phyloP scores from a whole-genome alignment of 2,113 vertebrate genomes.

The Pristiophorus japonicus region DNA sequence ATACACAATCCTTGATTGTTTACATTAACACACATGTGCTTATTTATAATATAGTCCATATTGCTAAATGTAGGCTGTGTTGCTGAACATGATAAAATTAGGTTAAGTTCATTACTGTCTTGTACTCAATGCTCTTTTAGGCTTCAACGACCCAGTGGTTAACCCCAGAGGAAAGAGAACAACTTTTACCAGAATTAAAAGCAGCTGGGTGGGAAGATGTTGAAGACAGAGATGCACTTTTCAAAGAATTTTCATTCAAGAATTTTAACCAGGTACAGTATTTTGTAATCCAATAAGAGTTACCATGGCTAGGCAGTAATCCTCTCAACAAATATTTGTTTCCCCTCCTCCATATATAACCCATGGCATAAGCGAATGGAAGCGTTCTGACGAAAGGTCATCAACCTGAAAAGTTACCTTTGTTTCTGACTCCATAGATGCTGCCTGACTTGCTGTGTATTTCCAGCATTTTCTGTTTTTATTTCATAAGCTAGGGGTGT shows the following conservation, averaged over 20 bases:
- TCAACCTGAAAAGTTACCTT: too few species aligned
- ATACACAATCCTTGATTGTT: not conserved
- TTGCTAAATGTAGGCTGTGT: not conserved
- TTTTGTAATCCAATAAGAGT: not conserved
- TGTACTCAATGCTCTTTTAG: conserved; percentile 48
- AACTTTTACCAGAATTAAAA: conserved; percentile 70
- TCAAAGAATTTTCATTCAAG: conserved; percentile 91
- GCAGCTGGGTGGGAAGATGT: conserved; percentile 77
- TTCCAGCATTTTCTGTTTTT: too few species aligned
- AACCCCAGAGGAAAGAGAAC: conserved; percentile 72
- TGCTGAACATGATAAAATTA: not conserved
- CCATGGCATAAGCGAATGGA: not conserved
- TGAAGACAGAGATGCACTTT: conserved; percentile 78
- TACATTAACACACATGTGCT: not conserved
- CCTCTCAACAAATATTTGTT: not conserved
- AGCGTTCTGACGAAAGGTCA: too few species aligned
- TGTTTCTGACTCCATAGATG: too few species aligned
- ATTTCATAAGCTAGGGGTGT: not conserved
- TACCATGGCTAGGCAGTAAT: not conserved
- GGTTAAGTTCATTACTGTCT: not conserved
- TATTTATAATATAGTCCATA: not conserved
- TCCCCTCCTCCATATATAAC: not conserved
- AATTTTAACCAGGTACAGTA: conserved; percentile 81
- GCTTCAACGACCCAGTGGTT: conserved; percentile 71
- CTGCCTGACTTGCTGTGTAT: too few species aligned